Evolutionary conservation across 2,797 vertebrate species (phyloP).

Genomic region (Otolemur crassicaudatus): DNA sequence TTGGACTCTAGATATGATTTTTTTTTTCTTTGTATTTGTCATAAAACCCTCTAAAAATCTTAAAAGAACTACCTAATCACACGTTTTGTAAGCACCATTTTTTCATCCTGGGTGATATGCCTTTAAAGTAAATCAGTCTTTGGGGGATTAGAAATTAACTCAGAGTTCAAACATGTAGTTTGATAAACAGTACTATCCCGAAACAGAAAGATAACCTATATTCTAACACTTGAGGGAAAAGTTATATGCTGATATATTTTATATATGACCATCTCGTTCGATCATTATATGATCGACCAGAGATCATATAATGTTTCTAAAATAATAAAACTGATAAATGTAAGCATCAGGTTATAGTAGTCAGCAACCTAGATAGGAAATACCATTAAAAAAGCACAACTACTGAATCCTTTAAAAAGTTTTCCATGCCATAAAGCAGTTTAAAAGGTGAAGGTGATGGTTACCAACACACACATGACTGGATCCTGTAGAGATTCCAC

Average conservation of each 20-base stretch:
- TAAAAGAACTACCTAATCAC: constrained; percentile 17
- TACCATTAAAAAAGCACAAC: constrained; percentile 45
- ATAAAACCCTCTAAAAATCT: constrained; percentile 26
- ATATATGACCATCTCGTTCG: not conserved
- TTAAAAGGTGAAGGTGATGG: constrained; percentile 82
- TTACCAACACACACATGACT: constrained; percentile 71
- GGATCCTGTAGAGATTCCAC: constrained; percentile 69
- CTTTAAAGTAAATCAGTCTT: constrained; percentile 18
- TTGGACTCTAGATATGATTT: not conserved
- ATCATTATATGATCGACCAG: not conserved
- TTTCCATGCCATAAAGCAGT: constrained; percentile 65
- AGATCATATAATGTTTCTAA: not conserved
- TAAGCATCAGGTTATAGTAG: constrained; percentile 41
- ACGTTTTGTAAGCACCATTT: not conserved
- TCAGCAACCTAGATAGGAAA: constrained; percentile 24
- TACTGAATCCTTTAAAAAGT: constrained; percentile 61
- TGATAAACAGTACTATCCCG: not conserved
- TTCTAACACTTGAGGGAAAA: constrained; percentile 24
- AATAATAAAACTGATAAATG: constrained; percentile 10
- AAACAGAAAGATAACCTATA: constrained; percentile 25
- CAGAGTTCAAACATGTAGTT: constrained; percentile 2
- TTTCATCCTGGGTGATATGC: not conserved
- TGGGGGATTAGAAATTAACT: not conserved
- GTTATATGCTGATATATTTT: constrained; percentile 19
- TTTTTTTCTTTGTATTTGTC: constrained; percentile 5